Percentiles rank a stretch among this genome's conserved stretches.
Conservation (phyloP, 2,113 vertebrate genomes). For the Empidonax alnorum region DNA sequence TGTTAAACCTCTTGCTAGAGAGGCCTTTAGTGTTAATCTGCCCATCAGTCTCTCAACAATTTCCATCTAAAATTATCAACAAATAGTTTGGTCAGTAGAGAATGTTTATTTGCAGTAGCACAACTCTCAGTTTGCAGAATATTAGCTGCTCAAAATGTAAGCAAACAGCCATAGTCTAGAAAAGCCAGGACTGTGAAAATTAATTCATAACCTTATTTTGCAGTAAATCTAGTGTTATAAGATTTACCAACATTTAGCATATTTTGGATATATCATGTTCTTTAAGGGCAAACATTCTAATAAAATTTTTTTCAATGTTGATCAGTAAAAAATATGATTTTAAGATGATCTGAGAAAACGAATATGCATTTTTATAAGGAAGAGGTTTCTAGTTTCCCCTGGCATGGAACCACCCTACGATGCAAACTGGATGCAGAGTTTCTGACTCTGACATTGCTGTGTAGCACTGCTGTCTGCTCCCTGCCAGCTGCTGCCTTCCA, state of each 20-base stretch:
- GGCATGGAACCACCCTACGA: neutral
- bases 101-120: constrained; percentile 38
- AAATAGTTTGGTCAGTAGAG: constrained; percentile 41
- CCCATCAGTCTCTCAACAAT: constrained; percentile 51
- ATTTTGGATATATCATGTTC: neutral
- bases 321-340: neutral
- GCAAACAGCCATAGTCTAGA: neutral
- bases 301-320: neutral
- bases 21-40: constrained; percentile 49
- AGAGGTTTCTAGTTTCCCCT: neutral
- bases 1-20: constrained; percentile 42
- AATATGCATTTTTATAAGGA: neutral
- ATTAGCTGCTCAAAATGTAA: constrained; percentile 20
- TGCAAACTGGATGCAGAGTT: neutral
- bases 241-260: neutral
- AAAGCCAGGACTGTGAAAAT: constrained; percentile 1
- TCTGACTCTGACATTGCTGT: neutral
- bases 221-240: neutral
- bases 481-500: constrained; percentile 5
- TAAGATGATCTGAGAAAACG: neutral
- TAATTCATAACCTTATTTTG: constrained; percentile 2
- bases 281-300: neutral
- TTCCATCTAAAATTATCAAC: constrained; percentile 57
- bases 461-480: neutral
- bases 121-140: constrained; percentile 1